These are phyloP conservation scores for Mastacembelus armatus DNA, from an alignment of 2,797 vertebrate species.

Conservation along the genomic window DNA sequence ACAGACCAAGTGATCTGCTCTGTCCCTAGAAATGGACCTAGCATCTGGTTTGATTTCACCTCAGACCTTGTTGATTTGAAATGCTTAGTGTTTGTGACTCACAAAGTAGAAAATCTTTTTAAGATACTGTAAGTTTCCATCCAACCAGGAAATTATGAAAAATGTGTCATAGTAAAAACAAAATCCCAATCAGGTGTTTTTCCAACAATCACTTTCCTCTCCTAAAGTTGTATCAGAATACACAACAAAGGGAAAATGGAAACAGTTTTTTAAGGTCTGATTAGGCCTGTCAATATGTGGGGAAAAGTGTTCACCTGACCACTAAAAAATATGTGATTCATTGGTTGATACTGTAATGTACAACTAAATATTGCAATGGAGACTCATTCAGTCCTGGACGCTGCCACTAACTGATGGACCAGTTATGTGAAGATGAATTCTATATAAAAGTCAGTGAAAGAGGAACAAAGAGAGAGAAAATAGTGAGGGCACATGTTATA, in stretches of 20 bases:
- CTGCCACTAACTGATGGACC: background rate
- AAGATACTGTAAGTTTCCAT: slow-evolving; percentile 28
- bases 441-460: background rate
- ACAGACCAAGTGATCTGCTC: background rate
- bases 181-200: slow-evolving; percentile 25
- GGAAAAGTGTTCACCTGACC: background rate
- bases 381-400: background rate
- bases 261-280: background rate
- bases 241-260: slow-evolving; percentile 10
- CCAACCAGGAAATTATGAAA: background rate
- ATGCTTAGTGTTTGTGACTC: no score
- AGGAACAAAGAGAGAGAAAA: background rate
- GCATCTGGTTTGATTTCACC: slow-evolving; percentile 4
- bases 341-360: background rate
- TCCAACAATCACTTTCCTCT: slow-evolving; percentile 7
- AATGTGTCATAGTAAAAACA: background rate
- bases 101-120: background rate
- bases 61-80: background rate
- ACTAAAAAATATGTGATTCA: background rate
- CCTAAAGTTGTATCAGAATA: background rate
- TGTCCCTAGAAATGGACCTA: background rate
- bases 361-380: slow-evolving; percentile 1
- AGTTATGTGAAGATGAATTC: no score
- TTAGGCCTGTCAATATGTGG: background rate
- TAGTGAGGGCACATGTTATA: background rate